phyloP scores from a whole-genome alignment of 2,888 invertebrate genomes.

The Eupithecia pulchellata region DNA sequence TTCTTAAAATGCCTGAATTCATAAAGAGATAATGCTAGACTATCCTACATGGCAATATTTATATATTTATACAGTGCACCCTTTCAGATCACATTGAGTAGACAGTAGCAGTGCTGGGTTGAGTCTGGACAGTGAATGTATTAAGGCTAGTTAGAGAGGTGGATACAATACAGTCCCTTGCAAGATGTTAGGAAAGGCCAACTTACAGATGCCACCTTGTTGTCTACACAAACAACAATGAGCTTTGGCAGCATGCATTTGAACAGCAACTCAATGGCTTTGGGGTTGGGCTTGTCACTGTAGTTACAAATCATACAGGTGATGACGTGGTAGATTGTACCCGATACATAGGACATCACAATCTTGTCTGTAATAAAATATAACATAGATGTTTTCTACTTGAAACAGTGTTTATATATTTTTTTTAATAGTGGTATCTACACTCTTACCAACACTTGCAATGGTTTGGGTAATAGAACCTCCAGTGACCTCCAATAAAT shows the following conservation, averaged over 20 bases:
- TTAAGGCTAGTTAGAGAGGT: not conserved
- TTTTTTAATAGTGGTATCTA: no score
- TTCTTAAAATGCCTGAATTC: not conserved
- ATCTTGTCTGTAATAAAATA: conserved; percentile 66
- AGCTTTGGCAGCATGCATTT: conserved; percentile 76
- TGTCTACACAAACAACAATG: conserved; percentile 66
- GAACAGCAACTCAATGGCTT: conserved; percentile 66
- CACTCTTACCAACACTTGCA: conserved; percentile 69
- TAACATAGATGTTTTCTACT: not conserved
- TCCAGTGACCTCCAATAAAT: conserved; percentile 74
- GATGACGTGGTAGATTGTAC: conserved; percentile 71
- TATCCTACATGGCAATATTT: no score
- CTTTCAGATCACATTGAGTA: not conserved
- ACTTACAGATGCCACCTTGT: conserved; percentile 69
- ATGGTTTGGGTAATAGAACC: conserved; percentile 71
- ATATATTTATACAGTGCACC: no score
- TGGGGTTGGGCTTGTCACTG: conserved; percentile 55
- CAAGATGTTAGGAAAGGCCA: not conserved
- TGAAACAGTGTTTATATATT: no score
- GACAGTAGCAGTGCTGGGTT: not conserved
- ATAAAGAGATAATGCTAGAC: not conserved
- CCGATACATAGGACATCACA: conserved; percentile 63
- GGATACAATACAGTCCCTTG: not conserved
- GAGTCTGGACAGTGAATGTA: not conserved
- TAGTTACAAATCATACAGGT: conserved; percentile 57